Evolutionary conservation across 2,797 vertebrate genomes (phyloP).

Genomic region (Malurus splendens): DNA sequence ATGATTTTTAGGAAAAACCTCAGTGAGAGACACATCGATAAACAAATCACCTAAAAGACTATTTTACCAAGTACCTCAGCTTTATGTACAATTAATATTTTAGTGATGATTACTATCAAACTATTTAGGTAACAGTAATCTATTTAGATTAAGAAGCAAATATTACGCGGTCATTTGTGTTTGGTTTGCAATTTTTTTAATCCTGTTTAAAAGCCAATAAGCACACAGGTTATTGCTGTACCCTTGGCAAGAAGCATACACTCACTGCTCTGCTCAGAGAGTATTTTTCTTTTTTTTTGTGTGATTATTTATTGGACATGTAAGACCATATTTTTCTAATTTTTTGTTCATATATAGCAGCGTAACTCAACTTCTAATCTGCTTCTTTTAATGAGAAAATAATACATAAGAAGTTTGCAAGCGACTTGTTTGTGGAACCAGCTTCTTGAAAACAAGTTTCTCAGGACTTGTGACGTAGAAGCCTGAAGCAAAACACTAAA

Average conservation of each 20-base stretch:
- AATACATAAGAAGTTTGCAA: slow-evolving; percentile 8
- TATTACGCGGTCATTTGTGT: not conserved
- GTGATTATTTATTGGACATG: not conserved
- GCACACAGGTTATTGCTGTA: not conserved
- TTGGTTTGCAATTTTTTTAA: not conserved
- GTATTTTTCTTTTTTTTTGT: not conserved
- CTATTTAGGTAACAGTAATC: not conserved
- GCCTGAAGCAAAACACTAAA: slow-evolving; percentile 35
- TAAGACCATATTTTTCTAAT: not conserved
- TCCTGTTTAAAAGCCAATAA: not conserved
- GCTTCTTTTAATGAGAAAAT: slow-evolving; percentile 26
- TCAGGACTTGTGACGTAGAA: not conserved
- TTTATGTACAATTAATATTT: not conserved
- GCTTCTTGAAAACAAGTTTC: slow-evolving; percentile 38
- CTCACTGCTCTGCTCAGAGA: not conserved
- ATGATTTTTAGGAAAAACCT: not conserved
- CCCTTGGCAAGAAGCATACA: not conserved
- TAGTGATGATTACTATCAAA: not conserved
- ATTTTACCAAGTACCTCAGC: not conserved
- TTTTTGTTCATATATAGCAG: not conserved
- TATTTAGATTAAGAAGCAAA: not conserved
- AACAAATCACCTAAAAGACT: not conserved
- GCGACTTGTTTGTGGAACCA: slow-evolving; percentile 10
- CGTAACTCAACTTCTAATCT: slow-evolving; percentile 45
- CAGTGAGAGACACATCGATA: not conserved